Conservation (phyloP, 2,888 invertebrate species). For the Heliconius hortense region DNA sequence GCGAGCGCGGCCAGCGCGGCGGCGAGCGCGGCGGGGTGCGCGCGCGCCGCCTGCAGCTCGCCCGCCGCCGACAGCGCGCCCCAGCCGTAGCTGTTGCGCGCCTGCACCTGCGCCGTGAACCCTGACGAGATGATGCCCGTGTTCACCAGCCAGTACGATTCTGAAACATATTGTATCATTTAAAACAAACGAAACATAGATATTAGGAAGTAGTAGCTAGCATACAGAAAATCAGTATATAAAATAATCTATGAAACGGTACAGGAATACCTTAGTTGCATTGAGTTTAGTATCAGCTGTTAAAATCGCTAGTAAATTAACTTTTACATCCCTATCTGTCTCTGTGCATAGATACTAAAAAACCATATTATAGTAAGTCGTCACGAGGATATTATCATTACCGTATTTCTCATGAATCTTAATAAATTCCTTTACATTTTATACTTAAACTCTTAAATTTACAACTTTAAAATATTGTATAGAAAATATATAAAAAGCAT, state of each 20-base stretch:
- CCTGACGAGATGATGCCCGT: slow-evolving; percentile 85
- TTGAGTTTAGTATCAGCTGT: no score
- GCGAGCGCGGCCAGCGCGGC: slow-evolving; percentile 85
- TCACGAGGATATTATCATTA: no score
- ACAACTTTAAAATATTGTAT: not conserved
- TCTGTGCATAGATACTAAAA: not conserved
- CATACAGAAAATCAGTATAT: not conserved
- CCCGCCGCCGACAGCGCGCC: slow-evolving; percentile 88
- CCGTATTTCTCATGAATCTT: no score
- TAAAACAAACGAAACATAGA: not conserved
- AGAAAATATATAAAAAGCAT: slow-evolving; percentile 42
- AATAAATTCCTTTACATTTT: no score
- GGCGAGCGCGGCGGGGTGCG: slow-evolving; percentile 78
- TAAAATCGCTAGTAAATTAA: not conserved
- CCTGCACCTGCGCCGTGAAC: slow-evolving; percentile 87
- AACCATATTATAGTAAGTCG: no score
- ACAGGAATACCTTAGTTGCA: not conserved
- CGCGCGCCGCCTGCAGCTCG: slow-evolving; percentile 59
- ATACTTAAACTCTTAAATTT: no score
- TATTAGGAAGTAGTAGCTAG: not conserved
- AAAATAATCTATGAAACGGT: not conserved
- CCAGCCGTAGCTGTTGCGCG: slow-evolving; percentile 91
- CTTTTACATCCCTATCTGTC: not conserved
- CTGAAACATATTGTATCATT: slow-evolving; percentile 56
- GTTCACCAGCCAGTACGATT: slow-evolving; percentile 90